Evolutionary conservation across 2,888 invertebrate genomes (phyloP).

Genomic region (Iselma pallidipennis): DNA sequence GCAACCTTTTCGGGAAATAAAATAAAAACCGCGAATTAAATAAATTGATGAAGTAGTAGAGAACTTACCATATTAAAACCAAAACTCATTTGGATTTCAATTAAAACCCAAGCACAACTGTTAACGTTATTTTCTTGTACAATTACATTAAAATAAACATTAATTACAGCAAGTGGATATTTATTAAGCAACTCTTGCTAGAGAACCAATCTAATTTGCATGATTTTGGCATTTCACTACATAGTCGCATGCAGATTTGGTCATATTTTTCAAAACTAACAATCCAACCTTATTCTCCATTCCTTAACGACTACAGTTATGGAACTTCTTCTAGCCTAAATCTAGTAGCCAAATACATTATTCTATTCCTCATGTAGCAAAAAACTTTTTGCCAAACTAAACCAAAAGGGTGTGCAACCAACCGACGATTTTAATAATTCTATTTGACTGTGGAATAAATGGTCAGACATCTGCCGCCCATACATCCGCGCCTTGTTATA

Average conservation of each 20-base stretch:
- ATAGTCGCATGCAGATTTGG: neutral
- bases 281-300: neutral
- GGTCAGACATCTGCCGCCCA: conserved; percentile 48
- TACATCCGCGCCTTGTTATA: conserved; percentile 51
- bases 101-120: too few relatives aligned
- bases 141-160: too few relatives aligned
- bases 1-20: too few relatives aligned
- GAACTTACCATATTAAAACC: too few relatives aligned
- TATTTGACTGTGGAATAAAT: conserved; percentile 37
- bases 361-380: too few relatives aligned
- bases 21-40: too few relatives aligned
- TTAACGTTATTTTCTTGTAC: too few relatives aligned
- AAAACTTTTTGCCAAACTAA: too few relatives aligned
- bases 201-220: conserved; percentile 2
- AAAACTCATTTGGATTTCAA: too few relatives aligned
- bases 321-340: neutral
- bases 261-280: neutral
- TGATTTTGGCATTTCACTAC: neutral
- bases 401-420: too few relatives aligned
- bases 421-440: conserved; percentile 36
- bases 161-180: neutral
- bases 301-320: neutral
- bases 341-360: too few relatives aligned
- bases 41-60: too few relatives aligned
- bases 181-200: neutral